Base-by-base conservation (phyloP, 2,113 vertebrate species). In the Mixornis gularis region DNA sequence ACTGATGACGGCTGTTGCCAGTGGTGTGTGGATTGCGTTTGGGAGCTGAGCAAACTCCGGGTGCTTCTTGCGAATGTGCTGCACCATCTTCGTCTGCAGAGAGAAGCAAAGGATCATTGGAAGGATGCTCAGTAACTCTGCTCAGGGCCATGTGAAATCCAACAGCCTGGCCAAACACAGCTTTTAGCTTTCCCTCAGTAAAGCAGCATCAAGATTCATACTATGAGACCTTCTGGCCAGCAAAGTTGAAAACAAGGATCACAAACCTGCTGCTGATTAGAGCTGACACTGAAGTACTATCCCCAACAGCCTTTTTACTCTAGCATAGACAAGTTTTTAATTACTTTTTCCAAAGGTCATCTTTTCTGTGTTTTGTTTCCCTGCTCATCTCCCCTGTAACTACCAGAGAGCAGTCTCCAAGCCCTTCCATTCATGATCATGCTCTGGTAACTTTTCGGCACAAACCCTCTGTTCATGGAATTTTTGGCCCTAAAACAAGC, bases 21-120 rank as follows among this genome's bases (percentile, higher is more conserved):
- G 85, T 0, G 98, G 98, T 0, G 98, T 65, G 3, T 98, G 99
- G 41, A 99, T 97, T 3, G 97, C 92, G 90, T 97, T 98, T 0
- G 98, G 97, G 10, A 98, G 96, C 95, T 99, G 98, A 26, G 99
- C 98, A 32, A 98, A 98, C 93, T 99, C 99, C 0, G 99, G 98
- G 91, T 99, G 99, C 91, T 99, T 99, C 96, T 99, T 99, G 79
- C 99, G 98, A 93, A 99, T 99, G 95, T 99, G 99, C 44, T 99
- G 99, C 17, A 99, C 99, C 99, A 99, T 99, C 95, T 99, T 99
- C 0, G 99, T 99, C 99, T 99, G 85, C 40, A 73, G 38, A 64
- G 59, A 74, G 53, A 66, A 29, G 34, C 40, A 87, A 65, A 77
- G 63, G 22, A 53, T 13, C 3, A 2, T 85, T 55, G 70, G n/a